These are phyloP conservation scores for Cynopterus brachyotis DNA, from an alignment of 2,113 vertebrate species.

Conservation along the genomic window DNA sequence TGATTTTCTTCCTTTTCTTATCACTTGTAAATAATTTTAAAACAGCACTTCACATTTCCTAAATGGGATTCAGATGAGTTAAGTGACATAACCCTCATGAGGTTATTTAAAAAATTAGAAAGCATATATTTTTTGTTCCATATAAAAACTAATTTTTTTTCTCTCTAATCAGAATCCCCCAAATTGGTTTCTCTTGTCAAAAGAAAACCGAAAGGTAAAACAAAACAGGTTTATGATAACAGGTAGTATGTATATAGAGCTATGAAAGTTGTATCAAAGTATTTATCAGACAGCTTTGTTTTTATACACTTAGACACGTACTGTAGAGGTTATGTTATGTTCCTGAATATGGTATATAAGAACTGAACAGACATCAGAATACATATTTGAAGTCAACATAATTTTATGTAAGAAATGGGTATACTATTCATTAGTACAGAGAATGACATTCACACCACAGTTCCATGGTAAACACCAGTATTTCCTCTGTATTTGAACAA, in stretches of 20 bases:
- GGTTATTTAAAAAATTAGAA: background rate
- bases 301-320: background rate
- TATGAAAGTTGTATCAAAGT: background rate
- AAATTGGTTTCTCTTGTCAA: slow-evolving; percentile 2
- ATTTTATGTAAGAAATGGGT: background rate
- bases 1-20: background rate
- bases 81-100: background rate
- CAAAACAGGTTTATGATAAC: background rate
- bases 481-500: slow-evolving; percentile 13
- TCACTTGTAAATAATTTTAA: slow-evolving; percentile 31
- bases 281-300: background rate
- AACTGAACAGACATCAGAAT: background rate
- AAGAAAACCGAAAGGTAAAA: slow-evolving; percentile 26
- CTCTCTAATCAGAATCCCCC: background rate
- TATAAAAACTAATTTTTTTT: slow-evolving; percentile 34
- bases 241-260: background rate
- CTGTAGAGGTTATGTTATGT: background rate
- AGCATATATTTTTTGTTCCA: background rate
- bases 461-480: background rate
- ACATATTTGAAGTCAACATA: background rate
- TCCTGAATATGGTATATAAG: background rate
- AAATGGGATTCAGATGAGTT: background rate
- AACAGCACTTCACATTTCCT: background rate
- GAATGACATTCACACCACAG: background rate
- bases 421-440: background rate